Evolutionary conservation across 1,140 invertebrate species (phyloP).

Genomic region (Listronotus bonariensis): DNA sequence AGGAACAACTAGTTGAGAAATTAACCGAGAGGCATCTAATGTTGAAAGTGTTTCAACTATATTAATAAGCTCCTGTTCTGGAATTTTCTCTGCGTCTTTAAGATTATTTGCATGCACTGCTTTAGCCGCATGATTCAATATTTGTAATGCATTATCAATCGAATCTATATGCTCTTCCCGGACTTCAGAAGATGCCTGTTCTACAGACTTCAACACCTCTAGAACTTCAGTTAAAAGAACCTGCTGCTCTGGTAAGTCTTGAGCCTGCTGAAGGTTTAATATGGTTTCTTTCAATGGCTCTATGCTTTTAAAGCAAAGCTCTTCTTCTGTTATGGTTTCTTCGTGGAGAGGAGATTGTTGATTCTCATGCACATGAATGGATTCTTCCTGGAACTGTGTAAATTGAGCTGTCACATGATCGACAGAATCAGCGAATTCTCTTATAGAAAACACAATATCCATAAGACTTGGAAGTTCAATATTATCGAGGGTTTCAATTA

Average conservation of each 20-base stretch:
- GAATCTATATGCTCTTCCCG: slow-evolving; percentile 13
- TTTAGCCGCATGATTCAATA: slow-evolving; percentile 20
- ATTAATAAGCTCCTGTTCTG: slow-evolving; percentile 7
- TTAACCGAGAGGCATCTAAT: slow-evolving; percentile 8
- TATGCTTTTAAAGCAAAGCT: slow-evolving; percentile 24
- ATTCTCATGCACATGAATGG: neutral
- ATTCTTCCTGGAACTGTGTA: neutral
- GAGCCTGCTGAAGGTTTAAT: slow-evolving; percentile 5
- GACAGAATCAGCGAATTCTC: slow-evolving; percentile 33
- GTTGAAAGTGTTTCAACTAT: neutral
- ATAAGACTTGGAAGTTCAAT: slow-evolving; percentile 25
- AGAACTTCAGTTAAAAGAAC: slow-evolving; percentile 23
- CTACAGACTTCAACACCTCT: slow-evolving; percentile 24
- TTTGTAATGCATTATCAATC: slow-evolving; percentile 15
- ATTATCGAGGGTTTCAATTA: slow-evolving; percentile 20
- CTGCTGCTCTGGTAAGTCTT: slow-evolving; percentile 21
- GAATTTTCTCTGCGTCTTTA: neutral
- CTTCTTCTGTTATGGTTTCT: slow-evolving; percentile 23
- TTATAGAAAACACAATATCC: slow-evolving; percentile 29
- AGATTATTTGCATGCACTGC: slow-evolving; percentile 20
- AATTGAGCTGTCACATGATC: slow-evolving; percentile 17
- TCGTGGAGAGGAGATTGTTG: neutral
- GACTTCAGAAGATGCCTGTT: slow-evolving; percentile 2
- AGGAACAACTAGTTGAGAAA: slow-evolving; percentile 13
- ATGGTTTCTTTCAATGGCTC: slow-evolving; percentile 22